Base-by-base conservation (phyloP, 1,140 invertebrate genomes). In the Eurosta solidaginis region DNA sequence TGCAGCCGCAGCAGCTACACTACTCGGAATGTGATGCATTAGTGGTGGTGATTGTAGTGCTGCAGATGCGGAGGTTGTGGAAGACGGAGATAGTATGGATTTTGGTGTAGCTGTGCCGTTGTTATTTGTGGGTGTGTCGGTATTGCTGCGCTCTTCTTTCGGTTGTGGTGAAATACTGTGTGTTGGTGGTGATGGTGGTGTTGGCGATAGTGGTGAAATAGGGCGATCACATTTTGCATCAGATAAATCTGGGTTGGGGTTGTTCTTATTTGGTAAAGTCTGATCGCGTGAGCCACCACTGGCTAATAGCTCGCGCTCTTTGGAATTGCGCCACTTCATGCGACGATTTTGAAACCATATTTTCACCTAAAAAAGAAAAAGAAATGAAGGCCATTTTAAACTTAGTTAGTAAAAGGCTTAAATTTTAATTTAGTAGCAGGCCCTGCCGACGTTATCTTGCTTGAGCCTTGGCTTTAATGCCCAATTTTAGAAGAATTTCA, bases 271-370 rank as follows among this genome's bases (percentile, higher is more conserved):
- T 0, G 97, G 97, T 33, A 98, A 89, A 0, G 97, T 98, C 87
- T 98, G 96, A 84, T 98, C 97, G 22, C 97, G 90, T 9, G 95
- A 96, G 4, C 97, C 97, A 0, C 97, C 97, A 22, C 92, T 93
- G 3, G 97, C 97, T 54, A 99, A 89, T 0, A 99, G 90, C 88
- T 99, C 97, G 20, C 97, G 90, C 87, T 99, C 97, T 88, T 98
- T 99, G 9, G 96, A 97, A 88, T 99, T 99, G 9, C 97, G 91
- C 96, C 96, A 98, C 88, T 98, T 98, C 96, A 97, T 98, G 73
- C 96, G 92, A 1, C 96, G 91, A 86, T 97, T 98, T 92, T 98
- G 96, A 88, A 97, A 97, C 96, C 96, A 97, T 79, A 97, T 97
- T 90, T 97, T 97, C 78, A 97, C 96, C 96, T 97, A 90, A 17